A percentile compares a stretch with the other conserved stretches of the same genome.
These are phyloP conservation scores for Emys orbicularis DNA, from an alignment of 2,797 vertebrate species.

Conservation along the genomic window DNA sequence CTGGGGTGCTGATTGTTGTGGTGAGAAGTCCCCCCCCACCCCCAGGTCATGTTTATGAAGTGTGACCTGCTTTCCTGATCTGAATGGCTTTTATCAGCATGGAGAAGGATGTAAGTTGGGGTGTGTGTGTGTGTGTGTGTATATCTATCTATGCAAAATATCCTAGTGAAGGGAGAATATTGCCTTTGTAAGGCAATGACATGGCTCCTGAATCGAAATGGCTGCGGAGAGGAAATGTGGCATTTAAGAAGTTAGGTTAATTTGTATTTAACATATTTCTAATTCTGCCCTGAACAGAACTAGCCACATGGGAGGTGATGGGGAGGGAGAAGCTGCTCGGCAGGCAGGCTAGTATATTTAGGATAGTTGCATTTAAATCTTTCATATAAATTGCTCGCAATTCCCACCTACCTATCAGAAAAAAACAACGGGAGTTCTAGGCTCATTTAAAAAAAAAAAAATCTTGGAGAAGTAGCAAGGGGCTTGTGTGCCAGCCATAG, in stretches of 20 bases:
- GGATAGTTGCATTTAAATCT: neutral
- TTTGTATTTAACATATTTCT: neutral
- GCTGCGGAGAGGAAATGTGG: neutral
- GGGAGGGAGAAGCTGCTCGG: slow-evolving; percentile 16
- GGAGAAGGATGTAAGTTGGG: rapidly evolving
- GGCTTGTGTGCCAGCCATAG: neutral
- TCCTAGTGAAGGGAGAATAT: neutral
- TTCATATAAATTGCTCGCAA: neutral
- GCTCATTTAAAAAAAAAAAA: neutral
- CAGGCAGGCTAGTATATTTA: neutral
- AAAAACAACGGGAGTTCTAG: neutral
- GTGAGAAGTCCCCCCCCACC: neutral
- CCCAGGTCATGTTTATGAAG: neutral
- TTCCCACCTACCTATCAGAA: neutral
- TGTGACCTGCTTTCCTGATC: neutral
- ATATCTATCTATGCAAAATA: neutral
- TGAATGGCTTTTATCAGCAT: neutral
- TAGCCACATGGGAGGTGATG: neutral
- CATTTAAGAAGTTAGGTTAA: slow-evolving; percentile 25
- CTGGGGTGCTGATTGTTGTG: neutral
- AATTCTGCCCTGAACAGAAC: slow-evolving; percentile 35
- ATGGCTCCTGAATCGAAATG: neutral
- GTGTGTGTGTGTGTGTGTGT: neutral
- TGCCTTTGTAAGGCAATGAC: neutral
- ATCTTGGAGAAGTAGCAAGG: neutral